These are phyloP conservation scores for Petrocephalus schoutedeni DNA, from an alignment of 2,797 vertebrate species.

Conservation along the genomic window DNA sequence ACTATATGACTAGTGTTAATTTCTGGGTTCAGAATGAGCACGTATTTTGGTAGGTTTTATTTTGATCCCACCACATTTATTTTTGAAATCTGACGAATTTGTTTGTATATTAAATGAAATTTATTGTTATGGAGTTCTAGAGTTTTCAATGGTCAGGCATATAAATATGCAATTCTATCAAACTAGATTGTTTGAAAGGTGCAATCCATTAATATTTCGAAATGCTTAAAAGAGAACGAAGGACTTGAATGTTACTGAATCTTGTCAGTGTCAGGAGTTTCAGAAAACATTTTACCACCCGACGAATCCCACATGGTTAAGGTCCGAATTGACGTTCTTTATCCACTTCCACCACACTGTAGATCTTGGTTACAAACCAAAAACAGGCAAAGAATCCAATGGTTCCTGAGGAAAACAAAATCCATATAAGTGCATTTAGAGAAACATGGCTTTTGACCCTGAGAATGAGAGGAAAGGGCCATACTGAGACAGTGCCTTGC, in stretches of 20 bases:
- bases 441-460: background rate
- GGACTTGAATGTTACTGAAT: background rate
- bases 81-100: too few relatives aligned
- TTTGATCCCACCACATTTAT: too few relatives aligned
- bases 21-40: too few relatives aligned
- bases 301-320: conserved; percentile 49
- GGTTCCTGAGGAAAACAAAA: conserved; percentile 62
- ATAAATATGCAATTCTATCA: background rate
- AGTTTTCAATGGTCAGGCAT: conserved; percentile 9
- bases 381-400: conserved; percentile 96
- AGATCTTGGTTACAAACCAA: conserved; percentile 97
- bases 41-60: too few relatives aligned
- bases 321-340: conserved; percentile 56
- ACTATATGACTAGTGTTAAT: too few relatives aligned
- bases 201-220: background rate
- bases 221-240: background rate
- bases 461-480: background rate
- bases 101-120: background rate
- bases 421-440: background rate
- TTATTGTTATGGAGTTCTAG: background rate
- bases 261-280: conserved; percentile 2
- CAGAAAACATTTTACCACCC: background rate
- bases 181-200: background rate
- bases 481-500: too few relatives aligned
- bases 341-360: conserved; percentile 94